A percentile compares a stretch with the other conserved stretches of the same genome.
phyloP scores from a whole-genome alignment of 1,140 invertebrate genomes.

The Penaeus vannamei region DNA sequence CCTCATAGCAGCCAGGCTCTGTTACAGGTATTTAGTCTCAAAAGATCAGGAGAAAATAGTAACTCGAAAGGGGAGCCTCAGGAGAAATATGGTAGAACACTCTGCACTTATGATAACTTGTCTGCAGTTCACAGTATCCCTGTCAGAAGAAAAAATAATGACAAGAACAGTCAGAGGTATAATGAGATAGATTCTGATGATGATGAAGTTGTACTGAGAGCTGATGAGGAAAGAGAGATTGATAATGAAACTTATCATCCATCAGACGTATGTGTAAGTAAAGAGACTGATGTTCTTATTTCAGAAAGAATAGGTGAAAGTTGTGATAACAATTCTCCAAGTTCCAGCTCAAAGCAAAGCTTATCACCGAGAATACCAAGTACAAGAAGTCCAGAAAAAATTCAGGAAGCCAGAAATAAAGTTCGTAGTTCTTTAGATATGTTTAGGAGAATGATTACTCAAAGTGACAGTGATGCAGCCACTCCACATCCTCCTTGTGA shows the following conservation, averaged over 20 bases:
- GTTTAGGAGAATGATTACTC: not conserved
- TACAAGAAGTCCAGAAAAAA: too few species aligned
- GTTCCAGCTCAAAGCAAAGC: too few species aligned
- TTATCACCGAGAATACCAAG: too few species aligned
- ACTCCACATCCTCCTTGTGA: too few species aligned
- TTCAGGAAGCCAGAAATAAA: too few species aligned
- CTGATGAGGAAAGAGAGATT: not conserved
- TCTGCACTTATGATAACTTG: conserved; percentile 51
- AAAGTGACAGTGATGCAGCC: not conserved
- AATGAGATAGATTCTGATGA: not conserved
- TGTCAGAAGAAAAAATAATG: conserved; percentile 42
- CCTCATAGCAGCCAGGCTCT: conserved; percentile 47
- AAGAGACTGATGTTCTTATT: not conserved
- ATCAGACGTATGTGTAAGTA: not conserved
- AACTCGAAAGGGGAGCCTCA: not conserved
- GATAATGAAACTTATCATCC: not conserved
- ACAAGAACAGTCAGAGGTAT: not conserved
- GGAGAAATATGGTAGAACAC: conserved; percentile 35
- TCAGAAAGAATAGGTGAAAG: not conserved
- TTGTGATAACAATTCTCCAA: too few species aligned
- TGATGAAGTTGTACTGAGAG: not conserved
- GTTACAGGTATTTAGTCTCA: conserved; percentile 53
- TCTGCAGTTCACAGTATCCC: conserved; percentile 43
- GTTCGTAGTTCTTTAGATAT: too few species aligned
- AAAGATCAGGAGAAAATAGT: conserved; percentile 21